Evolutionary conservation across 64 coral and sea anemone genomes (phyloP).

Genomic region (Montipora efflorescens): DNA sequence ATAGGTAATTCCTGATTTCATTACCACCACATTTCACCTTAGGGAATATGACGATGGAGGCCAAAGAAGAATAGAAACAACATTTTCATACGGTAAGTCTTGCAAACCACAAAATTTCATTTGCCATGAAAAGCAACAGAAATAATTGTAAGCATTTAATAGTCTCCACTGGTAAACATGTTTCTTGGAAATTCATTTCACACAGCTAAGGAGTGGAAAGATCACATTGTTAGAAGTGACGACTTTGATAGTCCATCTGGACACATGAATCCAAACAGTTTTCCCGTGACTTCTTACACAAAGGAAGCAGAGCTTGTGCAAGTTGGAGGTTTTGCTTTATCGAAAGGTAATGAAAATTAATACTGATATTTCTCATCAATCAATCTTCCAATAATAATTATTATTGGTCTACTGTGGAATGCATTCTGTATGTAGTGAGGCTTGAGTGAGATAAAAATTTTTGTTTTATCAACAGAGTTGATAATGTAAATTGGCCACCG

Average conservation of each 20-base stretch:
- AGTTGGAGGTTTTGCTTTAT: constrained; percentile 73
- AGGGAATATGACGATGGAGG: constrained; percentile 89
- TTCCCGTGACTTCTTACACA: constrained; percentile 51
- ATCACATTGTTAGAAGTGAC: constrained; percentile 69
- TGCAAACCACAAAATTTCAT: not conserved
- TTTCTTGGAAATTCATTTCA: not conserved
- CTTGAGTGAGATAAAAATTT: too few relatives aligned
- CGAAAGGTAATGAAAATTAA: constrained; percentile 57
- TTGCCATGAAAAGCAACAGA: not conserved
- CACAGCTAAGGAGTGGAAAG: constrained; percentile 86
- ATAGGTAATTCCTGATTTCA: too few relatives aligned
- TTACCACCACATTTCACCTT: not conserved
- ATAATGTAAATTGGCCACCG: too few relatives aligned
- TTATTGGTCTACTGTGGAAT: not conserved
- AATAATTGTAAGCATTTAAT: not conserved
- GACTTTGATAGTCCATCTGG: constrained; percentile 77
- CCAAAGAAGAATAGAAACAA: constrained; percentile 87
- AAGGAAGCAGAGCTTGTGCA: constrained; percentile 59
- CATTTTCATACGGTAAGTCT: constrained; percentile 93
- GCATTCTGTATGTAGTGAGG: too few relatives aligned
- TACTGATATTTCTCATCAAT: not conserved
- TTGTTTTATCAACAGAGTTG: too few relatives aligned
- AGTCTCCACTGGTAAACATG: too few relatives aligned
- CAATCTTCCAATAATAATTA: not conserved
- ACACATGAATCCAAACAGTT: constrained; percentile 84